Percentiles rank a stretch among this genome's conserved stretches.
Conservation (phyloP, 2,113 vertebrate species). For the Riparia riparia region DNA sequence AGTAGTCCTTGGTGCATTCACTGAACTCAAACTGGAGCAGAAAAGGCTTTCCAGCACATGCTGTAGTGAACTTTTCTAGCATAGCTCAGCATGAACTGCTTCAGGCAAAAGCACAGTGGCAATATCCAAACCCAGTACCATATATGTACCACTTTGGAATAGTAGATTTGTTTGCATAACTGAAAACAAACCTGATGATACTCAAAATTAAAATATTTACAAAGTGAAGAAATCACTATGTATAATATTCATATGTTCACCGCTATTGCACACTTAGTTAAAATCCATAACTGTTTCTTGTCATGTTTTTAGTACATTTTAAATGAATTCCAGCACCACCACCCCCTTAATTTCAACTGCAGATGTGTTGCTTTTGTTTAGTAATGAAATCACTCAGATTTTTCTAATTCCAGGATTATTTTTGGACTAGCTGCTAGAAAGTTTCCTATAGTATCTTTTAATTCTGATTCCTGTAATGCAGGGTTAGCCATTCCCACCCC, state of each 20-base stretch:
- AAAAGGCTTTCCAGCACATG: not conserved
- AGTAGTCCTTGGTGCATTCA: not conserved
- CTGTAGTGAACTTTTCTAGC: not conserved
- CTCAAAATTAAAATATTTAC: not conserved
- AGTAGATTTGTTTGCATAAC: not conserved
- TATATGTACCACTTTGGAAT: not conserved
- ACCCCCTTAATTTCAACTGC: not conserved
- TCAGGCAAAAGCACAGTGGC: not conserved
- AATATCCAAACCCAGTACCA: not conserved
- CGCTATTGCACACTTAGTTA: not conserved
- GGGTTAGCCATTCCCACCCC: not conserved
- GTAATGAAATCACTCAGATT: conserved; percentile 6
- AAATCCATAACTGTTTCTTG: not conserved
- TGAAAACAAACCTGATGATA: not conserved
- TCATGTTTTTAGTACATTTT: not conserved
- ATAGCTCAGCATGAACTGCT: not conserved
- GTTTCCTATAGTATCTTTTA: not conserved
- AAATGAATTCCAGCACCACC: not conserved
- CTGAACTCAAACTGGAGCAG: not conserved
- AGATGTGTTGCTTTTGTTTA: not conserved
- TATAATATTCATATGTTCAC: not conserved
- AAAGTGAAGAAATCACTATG: not conserved
- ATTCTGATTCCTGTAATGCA: not conserved
- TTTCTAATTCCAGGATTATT: conserved; percentile 33
- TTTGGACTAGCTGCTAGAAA: conserved; percentile 2